phyloP scores from a whole-genome alignment of 1,140 invertebrate genomes.

The Aethina tumida region DNA sequence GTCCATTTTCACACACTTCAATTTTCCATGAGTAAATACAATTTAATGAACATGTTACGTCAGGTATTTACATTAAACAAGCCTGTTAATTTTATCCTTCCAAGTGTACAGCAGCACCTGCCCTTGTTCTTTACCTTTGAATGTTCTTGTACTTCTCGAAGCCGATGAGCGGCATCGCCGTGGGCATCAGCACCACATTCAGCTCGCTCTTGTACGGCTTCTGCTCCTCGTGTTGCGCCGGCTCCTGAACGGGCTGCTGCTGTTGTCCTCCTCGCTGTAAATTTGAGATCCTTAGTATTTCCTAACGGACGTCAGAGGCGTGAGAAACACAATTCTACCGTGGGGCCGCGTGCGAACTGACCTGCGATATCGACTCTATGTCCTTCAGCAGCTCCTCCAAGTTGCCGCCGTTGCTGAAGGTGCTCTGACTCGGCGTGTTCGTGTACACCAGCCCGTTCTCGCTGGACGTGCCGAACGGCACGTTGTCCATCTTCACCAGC shows the following conservation, averaged over 20 bases:
- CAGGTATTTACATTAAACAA: background rate
- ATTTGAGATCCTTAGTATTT: slow-evolving; percentile 25
- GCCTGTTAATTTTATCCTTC: background rate
- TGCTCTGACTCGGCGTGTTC: slow-evolving; percentile 23
- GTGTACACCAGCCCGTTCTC: slow-evolving; percentile 13
- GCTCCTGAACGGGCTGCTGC: background rate
- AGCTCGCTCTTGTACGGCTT: slow-evolving; percentile 32
- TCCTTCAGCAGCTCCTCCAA: slow-evolving; percentile 41
- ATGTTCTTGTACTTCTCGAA: slow-evolving; percentile 35
- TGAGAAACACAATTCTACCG: background rate
- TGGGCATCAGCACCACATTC: slow-evolving; percentile 33
- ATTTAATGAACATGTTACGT: background rate
- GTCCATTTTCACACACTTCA: too few relatives aligned
- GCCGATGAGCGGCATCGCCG: slow-evolving; percentile 33
- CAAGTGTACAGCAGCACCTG: background rate
- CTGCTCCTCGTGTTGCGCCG: slow-evolving; percentile 7
- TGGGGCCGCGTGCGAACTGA: too few relatives aligned
- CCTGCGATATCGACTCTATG: slow-evolving; percentile 41
- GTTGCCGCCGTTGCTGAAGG: slow-evolving; percentile 36
- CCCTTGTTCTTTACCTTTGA: slow-evolving; percentile 15
- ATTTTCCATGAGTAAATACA: too few relatives aligned
- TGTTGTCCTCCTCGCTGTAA: slow-evolving; percentile 14
- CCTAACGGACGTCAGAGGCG: slow-evolving; percentile 7
- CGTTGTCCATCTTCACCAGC: slow-evolving; percentile 32
- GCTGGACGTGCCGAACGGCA: slow-evolving; percentile 19